Conservation (phyloP, 1,140 invertebrate species). For the Aphelinus atriplicis region DNA sequence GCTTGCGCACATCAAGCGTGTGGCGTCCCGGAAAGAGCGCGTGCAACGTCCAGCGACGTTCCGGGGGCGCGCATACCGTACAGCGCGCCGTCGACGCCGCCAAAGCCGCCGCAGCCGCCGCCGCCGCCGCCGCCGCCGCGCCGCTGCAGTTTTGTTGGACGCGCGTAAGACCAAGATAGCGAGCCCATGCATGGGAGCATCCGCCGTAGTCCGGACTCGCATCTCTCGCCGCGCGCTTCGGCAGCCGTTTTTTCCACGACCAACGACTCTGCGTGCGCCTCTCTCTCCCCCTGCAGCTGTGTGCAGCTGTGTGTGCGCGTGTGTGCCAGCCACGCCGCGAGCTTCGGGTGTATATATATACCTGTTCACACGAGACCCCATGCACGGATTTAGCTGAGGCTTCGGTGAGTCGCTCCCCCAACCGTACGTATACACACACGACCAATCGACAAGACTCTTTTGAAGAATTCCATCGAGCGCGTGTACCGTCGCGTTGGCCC, state of each 20-base stretch:
- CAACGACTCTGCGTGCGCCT: background rate
- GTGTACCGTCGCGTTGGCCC: no score
- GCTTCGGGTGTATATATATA: background rate
- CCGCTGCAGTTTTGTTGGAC: constrained; percentile 7
- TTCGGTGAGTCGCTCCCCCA: background rate
- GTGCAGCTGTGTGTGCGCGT: background rate
- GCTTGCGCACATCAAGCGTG: no score
- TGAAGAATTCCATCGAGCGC: no score
- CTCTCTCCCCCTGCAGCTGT: background rate
- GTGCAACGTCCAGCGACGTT: no score
- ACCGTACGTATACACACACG: no score
- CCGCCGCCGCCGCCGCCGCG: background rate
- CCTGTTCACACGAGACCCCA: background rate
- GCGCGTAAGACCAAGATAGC: no score
- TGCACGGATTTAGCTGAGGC: background rate
- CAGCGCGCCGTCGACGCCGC: constrained; percentile 1
- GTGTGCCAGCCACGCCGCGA: background rate
- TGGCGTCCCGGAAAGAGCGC: no score
- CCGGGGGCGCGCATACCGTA: background rate
- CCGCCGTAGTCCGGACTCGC: no score
- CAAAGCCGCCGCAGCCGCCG: background rate
- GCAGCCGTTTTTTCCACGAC: no score
- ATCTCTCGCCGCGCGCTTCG: no score
- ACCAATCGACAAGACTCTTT: no score
- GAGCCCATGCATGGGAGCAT: no score